Evolutionary conservation across 1,140 invertebrate genomes (phyloP).

Genomic region (Anoplophora glabripennis): DNA sequence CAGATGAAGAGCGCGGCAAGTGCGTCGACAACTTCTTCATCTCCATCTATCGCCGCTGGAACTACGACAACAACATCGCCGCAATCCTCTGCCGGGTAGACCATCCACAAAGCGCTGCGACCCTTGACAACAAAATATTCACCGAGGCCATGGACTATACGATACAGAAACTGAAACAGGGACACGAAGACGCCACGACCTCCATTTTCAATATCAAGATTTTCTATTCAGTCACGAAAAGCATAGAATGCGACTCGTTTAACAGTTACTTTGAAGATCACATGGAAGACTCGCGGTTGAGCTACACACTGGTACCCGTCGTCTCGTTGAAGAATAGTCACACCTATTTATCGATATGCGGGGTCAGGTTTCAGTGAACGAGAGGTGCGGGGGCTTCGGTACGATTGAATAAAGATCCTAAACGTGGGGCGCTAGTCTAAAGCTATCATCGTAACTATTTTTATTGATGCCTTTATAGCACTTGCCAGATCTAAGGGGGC

Average conservation of each 20-base stretch:
- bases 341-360: constrained; percentile 75
- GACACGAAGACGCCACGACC: constrained; percentile 55
- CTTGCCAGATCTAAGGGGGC: too few relatives aligned
- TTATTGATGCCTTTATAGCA: not conserved
- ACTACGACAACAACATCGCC: constrained; percentile 83
- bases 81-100: constrained; percentile 78
- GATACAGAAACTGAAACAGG: constrained; percentile 68
- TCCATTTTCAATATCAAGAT: constrained; percentile 69
- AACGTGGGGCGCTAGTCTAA: too few relatives aligned
- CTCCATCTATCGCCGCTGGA: constrained; percentile 77
- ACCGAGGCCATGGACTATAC: constrained; percentile 69
- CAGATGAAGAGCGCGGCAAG: constrained; percentile 85
- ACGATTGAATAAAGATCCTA: too few relatives aligned
- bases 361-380: constrained; percentile 49
- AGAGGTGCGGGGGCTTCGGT: not conserved
- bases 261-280: constrained; percentile 52
- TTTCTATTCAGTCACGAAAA: constrained; percentile 67
- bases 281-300: constrained; percentile 54
- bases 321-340: constrained; percentile 71
- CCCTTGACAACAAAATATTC: constrained; percentile 60
- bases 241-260: constrained; percentile 55
- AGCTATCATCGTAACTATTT: too few relatives aligned
- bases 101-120: constrained; percentile 53
- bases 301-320: constrained; percentile 73
- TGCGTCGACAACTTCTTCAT: constrained; percentile 77